Conservation (phyloP, 2,888 invertebrate genomes). For the Hanleya hanleyi region DNA sequence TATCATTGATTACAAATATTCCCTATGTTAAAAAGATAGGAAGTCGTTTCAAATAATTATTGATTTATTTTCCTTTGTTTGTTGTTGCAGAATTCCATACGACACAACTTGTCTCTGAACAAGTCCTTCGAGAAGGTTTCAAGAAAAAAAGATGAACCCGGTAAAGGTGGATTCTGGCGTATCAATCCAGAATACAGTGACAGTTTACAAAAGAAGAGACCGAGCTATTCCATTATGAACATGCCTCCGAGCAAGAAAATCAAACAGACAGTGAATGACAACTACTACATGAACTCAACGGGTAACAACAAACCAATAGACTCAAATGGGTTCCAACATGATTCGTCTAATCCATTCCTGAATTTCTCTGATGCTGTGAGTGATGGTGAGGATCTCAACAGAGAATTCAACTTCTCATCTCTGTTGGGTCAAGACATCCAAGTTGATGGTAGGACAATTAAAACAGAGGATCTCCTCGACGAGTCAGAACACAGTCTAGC, state of each 20-base stretch:
- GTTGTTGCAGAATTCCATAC: conserved; percentile 88
- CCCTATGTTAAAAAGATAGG: too few relatives aligned
- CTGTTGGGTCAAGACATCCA: conserved; percentile 71
- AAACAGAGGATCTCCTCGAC: conserved; percentile 68
- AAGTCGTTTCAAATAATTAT: too few relatives aligned
- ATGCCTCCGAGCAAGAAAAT: conserved; percentile 33
- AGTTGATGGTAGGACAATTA: conserved; percentile 65
- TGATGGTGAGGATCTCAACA: conserved; percentile 47
- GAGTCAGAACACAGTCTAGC: conserved; percentile 48
- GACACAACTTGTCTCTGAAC: conserved; percentile 92
- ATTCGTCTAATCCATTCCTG: background rate
- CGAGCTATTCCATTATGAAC: conserved; percentile 11
- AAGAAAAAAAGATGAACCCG: conserved; percentile 79
- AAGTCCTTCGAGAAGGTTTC: conserved; percentile 93
- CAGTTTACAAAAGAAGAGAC: conserved; percentile 78
- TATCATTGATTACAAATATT: too few relatives aligned
- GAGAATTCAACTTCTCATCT: conserved; percentile 70
- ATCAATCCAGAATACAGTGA: conserved; percentile 80
- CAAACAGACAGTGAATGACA: conserved; percentile 53
- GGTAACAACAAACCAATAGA: too few relatives aligned
- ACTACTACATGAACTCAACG: conserved; percentile 41
- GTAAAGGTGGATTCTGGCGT: conserved; percentile 94
- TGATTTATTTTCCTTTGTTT: conserved; percentile 14
- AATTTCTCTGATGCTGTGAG: conserved; percentile 11
- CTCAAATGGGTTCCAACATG: conserved; percentile 7